Conservation (phyloP, 23 tunicate species). For the Halocynthia roretzi region DNA sequence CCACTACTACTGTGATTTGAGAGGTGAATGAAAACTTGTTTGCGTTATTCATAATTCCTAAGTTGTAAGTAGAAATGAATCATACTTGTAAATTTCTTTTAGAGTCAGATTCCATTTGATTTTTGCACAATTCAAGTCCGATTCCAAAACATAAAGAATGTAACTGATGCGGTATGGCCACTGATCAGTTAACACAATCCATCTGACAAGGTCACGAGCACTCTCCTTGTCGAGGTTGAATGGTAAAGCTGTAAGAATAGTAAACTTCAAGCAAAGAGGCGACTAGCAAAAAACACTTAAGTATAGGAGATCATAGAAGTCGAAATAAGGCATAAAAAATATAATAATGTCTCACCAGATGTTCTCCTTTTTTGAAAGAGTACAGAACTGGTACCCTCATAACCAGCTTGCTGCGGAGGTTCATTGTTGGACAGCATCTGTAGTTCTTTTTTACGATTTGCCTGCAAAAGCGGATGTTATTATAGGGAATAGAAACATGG, state of each 20-base stretch:
- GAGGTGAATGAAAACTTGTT: no score
- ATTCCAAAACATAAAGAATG: conserved; percentile 10
- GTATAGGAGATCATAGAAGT: not conserved
- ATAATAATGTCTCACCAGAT: no score
- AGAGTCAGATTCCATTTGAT: not conserved
- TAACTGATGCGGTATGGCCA: conserved; percentile 29
- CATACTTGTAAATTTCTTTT: conserved; percentile 17
- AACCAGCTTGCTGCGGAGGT: no score
- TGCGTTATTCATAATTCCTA: no score
- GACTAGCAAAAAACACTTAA: not conserved
- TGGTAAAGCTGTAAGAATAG: not conserved
- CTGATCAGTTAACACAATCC: conserved; percentile 27
- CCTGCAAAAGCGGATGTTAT: no score
- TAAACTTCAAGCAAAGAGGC: not conserved
- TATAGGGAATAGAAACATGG: no score
- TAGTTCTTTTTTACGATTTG: no score
- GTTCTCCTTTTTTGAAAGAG: no score
- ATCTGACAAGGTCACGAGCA: conserved; percentile 16
- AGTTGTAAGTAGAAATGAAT: not conserved
- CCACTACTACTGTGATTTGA: no score
- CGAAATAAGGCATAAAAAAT: not conserved
- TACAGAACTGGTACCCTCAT: no score
- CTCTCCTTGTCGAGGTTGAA: not conserved
- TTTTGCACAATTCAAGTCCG: not conserved
- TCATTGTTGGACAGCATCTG: no score